Evolutionary conservation across 2,113 vertebrate genomes (phyloP).

Genomic region (Thamnaconus septentrionalis): DNA sequence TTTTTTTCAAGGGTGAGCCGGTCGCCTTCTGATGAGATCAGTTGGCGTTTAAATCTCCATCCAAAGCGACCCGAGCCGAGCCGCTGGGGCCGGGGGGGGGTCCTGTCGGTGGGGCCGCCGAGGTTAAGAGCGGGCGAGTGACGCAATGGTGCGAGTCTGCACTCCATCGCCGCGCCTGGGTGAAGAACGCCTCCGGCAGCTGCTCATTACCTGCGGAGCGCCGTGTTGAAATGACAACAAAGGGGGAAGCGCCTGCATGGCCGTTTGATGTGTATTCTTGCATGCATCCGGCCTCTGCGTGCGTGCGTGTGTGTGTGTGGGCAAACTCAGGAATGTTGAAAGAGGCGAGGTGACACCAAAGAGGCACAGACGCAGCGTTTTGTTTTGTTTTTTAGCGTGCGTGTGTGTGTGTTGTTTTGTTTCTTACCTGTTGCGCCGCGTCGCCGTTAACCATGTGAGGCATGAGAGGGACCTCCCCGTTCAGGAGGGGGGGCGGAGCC

Average conservation of each 20-base stretch:
- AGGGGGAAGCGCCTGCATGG: not conserved
- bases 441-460: slow-evolving; percentile 94
- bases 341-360: no score
- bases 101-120: slow-evolving; percentile 18
- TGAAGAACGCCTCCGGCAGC: slow-evolving; percentile 21
- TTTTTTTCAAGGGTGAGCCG: slow-evolving; percentile 42
- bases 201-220: slow-evolving; percentile 19
- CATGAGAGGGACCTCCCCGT: slow-evolving; percentile 95
- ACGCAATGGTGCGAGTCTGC: not conserved
- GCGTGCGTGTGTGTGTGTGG: not conserved
- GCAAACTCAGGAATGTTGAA: no score
- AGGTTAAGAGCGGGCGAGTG: not conserved
- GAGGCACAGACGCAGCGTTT: no score
- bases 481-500: slow-evolving; percentile 90
- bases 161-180: slow-evolving; percentile 2
- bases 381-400: not conserved
- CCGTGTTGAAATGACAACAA: slow-evolving; percentile 28
- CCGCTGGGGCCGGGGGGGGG: not conserved
- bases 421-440: slow-evolving; percentile 91
- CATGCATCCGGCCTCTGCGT: not conserved
- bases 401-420: no score
- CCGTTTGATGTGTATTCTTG: slow-evolving; percentile 5
- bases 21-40: slow-evolving; percentile 43
- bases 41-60: slow-evolving; percentile 2
- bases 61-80: slow-evolving; percentile 15